A percentile compares a stretch with the other conserved stretches of the same genome.
Conservation (phyloP, 2,113 vertebrate genomes). For the Centrocercus urophasianus region DNA sequence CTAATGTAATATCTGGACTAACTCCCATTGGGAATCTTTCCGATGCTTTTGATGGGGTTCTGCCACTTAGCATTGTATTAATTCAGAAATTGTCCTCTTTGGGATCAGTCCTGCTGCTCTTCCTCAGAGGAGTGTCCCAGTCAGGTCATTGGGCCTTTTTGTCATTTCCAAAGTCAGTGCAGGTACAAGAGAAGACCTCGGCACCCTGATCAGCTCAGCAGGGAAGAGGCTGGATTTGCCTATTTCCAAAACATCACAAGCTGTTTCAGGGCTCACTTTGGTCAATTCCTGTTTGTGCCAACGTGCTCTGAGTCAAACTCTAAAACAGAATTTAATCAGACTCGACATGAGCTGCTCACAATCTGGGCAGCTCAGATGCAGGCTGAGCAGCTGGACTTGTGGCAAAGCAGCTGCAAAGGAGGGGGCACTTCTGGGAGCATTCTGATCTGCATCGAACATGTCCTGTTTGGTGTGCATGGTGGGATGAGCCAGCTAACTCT, state of each 20-base stretch:
- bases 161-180: not conserved
- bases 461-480: not conserved
- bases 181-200: not conserved
- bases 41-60: conserved; percentile 21
- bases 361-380: conserved; percentile 5
- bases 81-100: not conserved
- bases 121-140: not conserved
- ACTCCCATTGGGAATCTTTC: conserved; percentile 8
- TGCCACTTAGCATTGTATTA: not conserved
- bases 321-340: conserved; percentile 32
- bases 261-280: not conserved
- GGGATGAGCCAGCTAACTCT: not conserved
- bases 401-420: not conserved
- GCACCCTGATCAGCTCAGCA: not conserved
- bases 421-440: not conserved
- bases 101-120: not conserved
- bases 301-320: not conserved
- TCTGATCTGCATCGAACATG: not conserved
- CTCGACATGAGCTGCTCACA: conserved; percentile 14
- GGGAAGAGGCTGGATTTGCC: not conserved
- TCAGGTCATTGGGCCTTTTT: not conserved
- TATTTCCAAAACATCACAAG: not conserved
- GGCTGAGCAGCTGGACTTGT: not conserved
- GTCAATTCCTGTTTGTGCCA: conserved; percentile 26
- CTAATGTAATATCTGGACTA: not conserved